Conservation (phyloP, 1,140 invertebrate species). For the Drosophila obscura region DNA sequence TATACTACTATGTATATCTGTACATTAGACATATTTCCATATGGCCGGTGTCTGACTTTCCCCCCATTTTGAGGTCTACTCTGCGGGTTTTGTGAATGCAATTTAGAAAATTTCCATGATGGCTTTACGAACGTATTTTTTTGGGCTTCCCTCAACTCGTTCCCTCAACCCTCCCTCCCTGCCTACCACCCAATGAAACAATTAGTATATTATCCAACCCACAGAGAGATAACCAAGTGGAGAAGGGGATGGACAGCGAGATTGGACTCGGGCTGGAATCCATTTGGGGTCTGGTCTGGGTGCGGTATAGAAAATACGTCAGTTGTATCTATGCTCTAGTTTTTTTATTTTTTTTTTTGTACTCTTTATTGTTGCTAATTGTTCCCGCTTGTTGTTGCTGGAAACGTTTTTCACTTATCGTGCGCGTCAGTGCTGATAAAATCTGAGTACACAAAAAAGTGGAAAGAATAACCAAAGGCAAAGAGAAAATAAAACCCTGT, state of each 20-base stretch:
- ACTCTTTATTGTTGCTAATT: conserved; percentile 68
- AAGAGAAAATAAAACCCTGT: conserved; percentile 27
- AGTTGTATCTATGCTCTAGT: conserved; percentile 58
- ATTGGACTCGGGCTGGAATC: conserved; percentile 21
- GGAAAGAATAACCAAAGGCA: conserved; percentile 13
- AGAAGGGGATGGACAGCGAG: not conserved
- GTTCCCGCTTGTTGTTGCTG: conserved; percentile 65
- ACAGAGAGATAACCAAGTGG: conserved; percentile 22
- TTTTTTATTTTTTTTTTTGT: conserved; percentile 52
- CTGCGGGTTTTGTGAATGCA: conserved; percentile 25
- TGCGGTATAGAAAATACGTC: conserved; percentile 47
- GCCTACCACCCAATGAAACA: not conserved
- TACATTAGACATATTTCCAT: conserved; percentile 6
- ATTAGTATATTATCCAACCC: conserved; percentile 32
- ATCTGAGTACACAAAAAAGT: conserved; percentile 39
- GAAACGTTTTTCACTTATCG: conserved; percentile 57
- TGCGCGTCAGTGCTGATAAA: conserved; percentile 64
- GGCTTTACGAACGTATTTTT: conserved; percentile 39
- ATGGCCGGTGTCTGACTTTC: conserved; percentile 6
- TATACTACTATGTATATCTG: conserved; percentile 5
- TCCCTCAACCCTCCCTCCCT: conserved; percentile 9
- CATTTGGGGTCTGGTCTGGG: conserved; percentile 29
- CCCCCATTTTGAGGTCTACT: not conserved
- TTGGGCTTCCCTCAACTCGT: conserved; percentile 12
- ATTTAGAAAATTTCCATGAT: conserved; percentile 70